Evolutionary conservation across 2,888 invertebrate genomes (phyloP), one percentile per base, ranked within the genome.

Genomic region (Exephanes ischioxanthus): DNA sequence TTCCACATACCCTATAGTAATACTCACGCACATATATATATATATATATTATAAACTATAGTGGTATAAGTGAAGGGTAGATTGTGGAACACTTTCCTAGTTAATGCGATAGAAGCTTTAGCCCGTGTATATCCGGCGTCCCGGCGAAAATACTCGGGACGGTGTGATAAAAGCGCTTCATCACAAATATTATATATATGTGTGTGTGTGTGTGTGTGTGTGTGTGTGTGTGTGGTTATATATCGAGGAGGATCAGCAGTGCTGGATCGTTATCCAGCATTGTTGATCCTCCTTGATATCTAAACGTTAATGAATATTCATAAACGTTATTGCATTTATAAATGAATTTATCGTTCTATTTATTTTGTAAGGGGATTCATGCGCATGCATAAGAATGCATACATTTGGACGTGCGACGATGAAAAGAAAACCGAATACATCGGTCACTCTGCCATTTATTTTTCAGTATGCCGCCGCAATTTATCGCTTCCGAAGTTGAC

Each of bases 61-160:
- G 45, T 16, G 16, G 55, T 70, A 70, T 71, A 76, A 75, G 71
- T 71, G 55, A 63, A 45, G 66, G 45, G 71, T 66, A 84, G 55
- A 78, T 70, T 51, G 73, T 66, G 63, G 11, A 73, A 81, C 70
- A 37, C 70, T 81, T 78, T 78, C 22, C 78, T 22, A 68, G 81
- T 73, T 85, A 81, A 78, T 73, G 70, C 70, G 37, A 41, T 41
- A 51, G 71, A 51, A 58, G 75, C 51, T 77, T 67, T 63, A 84
- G 33, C 14, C 72, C 68, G 33, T 30, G 37, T 75, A 41, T 58
- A 72, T 72, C 55, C 55, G 33, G 19, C 55, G 22, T 58, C 41
- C 75, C 72, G 58, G 53, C 70, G 41, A 79, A 75, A 79, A 75
- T 83, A 68, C 33, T 19, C 53, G 63, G 80, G 53, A 72, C 37